phyloP scores from a whole-genome alignment of 2,797 vertebrate genomes.

The Helarctos malayanus region DNA sequence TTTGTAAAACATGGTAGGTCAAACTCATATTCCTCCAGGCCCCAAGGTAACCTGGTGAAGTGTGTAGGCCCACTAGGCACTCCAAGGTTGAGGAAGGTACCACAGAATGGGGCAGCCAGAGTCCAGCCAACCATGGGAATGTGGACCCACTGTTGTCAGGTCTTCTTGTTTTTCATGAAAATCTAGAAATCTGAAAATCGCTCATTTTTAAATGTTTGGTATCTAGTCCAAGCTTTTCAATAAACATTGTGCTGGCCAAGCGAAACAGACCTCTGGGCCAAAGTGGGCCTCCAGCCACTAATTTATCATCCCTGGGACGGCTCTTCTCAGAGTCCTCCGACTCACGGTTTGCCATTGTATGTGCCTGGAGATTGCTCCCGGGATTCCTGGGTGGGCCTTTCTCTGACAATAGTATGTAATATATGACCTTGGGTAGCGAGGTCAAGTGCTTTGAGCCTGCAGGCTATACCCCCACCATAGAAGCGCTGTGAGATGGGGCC shows the following conservation, averaged over 20 bases:
- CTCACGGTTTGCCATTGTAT: background rate
- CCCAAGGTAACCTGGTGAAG: background rate
- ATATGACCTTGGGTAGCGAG: background rate
- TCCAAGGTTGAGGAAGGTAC: background rate
- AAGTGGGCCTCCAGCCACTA: background rate
- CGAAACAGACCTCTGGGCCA: background rate
- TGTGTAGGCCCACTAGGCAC: background rate
- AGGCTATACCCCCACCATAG: background rate
- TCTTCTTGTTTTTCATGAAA: background rate
- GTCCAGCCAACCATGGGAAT: background rate
- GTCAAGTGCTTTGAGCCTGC: background rate
- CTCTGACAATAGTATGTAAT: background rate
- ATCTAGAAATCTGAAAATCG: background rate
- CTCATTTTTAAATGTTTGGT: background rate
- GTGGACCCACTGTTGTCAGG: background rate
- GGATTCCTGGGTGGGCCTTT: background rate
- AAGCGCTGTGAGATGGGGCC: background rate
- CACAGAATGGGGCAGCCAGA: background rate
- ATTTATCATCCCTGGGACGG: background rate
- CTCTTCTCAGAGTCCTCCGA: background rate
- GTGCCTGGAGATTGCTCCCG: background rate
- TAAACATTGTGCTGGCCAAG: background rate
- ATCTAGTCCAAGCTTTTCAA: background rate
- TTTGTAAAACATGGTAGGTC: background rate
- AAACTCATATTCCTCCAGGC: background rate